Percentiles rank a stretch among this genome's conserved stretches.
These are phyloP conservation scores for Hypsibius dujardini DNA, from an alignment of 1,140 invertebrate species.

Conservation along the genomic window DNA sequence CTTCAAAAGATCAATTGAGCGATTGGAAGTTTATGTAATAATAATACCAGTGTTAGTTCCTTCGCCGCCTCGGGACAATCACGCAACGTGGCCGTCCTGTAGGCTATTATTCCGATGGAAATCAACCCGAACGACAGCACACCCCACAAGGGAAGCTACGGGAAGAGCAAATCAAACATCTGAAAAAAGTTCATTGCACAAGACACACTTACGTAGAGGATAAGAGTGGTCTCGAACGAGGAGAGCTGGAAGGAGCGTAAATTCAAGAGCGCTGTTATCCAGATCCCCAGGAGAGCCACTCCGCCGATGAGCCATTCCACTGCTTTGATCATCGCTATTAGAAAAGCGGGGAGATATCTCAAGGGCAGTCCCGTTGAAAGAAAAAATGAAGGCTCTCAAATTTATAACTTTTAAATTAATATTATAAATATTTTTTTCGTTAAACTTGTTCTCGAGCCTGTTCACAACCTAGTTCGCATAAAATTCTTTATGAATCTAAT, in stretches of 20 bases:
- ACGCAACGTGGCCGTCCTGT: slow-evolving; percentile 27
- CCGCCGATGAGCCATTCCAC: background rate
- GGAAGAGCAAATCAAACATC: no score
- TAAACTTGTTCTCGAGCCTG: no score
- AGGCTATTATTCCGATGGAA: slow-evolving; percentile 25
- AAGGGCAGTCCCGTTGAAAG: no score
- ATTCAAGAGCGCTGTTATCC: background rate
- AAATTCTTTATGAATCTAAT: no score
- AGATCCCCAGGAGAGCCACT: background rate
- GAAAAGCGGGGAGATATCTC: no score
- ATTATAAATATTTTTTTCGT: no score
- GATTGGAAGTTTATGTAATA: background rate
- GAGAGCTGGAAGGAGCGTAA: background rate
- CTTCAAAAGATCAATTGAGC: background rate
- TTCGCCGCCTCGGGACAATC: slow-evolving; percentile 26
- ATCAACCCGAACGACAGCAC: slow-evolving; percentile 17
- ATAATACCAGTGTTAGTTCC: slow-evolving; percentile 23
- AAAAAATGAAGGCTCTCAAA: no score
- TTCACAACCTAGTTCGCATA: no score
- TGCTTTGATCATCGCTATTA: background rate
- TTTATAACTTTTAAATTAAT: no score
- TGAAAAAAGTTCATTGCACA: no score
- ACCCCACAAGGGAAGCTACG: background rate
- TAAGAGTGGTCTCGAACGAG: background rate
- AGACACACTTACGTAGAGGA: background rate